A percentile compares a stretch with the other conserved stretches of the same genome.
These are phyloP conservation scores for Syncerus caffer DNA, from an alignment of 2,797 vertebrate genomes.

Conservation along the genomic window DNA sequence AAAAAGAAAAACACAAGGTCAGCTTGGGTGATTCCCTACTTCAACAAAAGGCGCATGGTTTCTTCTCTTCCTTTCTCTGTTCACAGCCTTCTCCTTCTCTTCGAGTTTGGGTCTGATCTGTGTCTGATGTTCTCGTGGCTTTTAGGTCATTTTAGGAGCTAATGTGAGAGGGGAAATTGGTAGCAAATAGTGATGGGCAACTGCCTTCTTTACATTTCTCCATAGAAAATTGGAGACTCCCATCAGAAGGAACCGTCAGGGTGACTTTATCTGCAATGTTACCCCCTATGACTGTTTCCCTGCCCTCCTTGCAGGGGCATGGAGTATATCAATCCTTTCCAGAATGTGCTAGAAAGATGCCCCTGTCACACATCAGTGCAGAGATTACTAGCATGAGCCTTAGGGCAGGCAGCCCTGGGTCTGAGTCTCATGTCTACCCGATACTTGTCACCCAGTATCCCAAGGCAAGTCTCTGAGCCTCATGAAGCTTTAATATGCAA, in stretches of 20 bases:
- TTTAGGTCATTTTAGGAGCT: background rate
- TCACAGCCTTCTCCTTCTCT: background rate
- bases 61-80: background rate
- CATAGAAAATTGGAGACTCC: background rate
- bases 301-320: background rate
- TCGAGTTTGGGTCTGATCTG: background rate
- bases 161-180: background rate
- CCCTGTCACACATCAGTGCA: background rate
- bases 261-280: background rate
- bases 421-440: background rate
- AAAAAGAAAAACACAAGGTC: background rate
- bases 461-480: background rate
- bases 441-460: background rate
- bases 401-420: background rate
- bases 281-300: background rate
- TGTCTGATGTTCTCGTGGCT: background rate
- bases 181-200: background rate
- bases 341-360: slow-evolving; percentile 35
- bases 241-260: background rate
- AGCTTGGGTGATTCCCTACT: background rate
- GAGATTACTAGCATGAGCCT: background rate
- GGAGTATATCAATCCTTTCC: background rate
- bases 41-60: background rate
- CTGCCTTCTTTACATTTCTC: background rate
- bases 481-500: background rate